These are phyloP conservation scores for Calliphora vicina DNA, from an alignment of 1,140 invertebrate genomes.

Conservation along the genomic window DNA sequence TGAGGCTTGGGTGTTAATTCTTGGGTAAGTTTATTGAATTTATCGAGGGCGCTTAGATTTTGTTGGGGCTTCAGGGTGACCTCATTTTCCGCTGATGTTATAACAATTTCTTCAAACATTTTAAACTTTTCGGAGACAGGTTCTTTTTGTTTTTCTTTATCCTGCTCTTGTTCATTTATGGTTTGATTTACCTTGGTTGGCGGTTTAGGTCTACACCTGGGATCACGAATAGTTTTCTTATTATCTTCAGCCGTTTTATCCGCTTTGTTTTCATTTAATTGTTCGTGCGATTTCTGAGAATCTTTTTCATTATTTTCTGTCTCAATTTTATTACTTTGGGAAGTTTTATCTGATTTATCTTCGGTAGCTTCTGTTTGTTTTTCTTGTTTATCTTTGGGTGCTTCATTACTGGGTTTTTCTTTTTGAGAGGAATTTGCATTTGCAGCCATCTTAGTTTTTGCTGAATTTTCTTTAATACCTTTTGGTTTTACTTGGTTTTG, in stretches of 20 bases:
- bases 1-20: neutral
- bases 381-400: neutral
- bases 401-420: neutral
- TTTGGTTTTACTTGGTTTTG: neutral
- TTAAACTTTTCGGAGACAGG: neutral
- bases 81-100: neutral
- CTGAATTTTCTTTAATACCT: neutral
- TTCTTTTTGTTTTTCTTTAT: neutral
- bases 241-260: neutral
- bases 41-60: neutral
- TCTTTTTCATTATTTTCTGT: no score
- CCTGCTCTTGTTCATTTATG: neutral
- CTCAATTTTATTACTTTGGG: no score
- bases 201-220: neutral
- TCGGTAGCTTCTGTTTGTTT: neutral
- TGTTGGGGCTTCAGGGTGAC: neutral
- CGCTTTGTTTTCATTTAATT: no score
- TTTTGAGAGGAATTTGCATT: neutral
- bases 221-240: neutral
- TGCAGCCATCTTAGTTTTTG: neutral
- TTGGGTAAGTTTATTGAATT: neutral
- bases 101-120: neutral
- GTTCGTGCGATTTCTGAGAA: no score
- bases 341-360: neutral
- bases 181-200: neutral